phyloP scores from a whole-genome alignment of 2,888 invertebrate genomes.

The Drosophila anomelani region DNA sequence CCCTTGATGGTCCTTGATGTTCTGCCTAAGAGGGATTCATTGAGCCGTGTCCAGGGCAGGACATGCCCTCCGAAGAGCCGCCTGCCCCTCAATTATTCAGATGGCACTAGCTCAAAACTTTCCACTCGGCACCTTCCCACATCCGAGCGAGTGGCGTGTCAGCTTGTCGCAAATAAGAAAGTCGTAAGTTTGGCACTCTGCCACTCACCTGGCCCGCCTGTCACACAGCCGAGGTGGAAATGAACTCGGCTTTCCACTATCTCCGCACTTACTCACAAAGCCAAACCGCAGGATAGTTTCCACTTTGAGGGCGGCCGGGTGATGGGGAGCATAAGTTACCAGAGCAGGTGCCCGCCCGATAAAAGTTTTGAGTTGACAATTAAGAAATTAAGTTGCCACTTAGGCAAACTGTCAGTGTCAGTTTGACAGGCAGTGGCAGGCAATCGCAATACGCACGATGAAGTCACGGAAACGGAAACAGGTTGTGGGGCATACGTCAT shows the following conservation, averaged over 20 bases:
- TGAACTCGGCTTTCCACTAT: slow-evolving; percentile 47
- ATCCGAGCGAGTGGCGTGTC: slow-evolving; percentile 55
- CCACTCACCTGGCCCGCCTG: slow-evolving; percentile 50
- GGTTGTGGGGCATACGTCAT: slow-evolving; percentile 9
- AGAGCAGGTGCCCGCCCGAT: slow-evolving; percentile 73
- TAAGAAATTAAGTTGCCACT: slow-evolving; percentile 84
- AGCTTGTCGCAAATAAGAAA: slow-evolving; percentile 52
- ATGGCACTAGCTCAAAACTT: slow-evolving; percentile 43
- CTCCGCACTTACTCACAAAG: slow-evolving; percentile 64
- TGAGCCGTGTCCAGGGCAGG: slow-evolving; percentile 26
- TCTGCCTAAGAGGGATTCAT: neutral
- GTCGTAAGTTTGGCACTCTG: slow-evolving; percentile 40
- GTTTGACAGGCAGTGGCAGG: slow-evolving; percentile 81
- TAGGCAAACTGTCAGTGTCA: slow-evolving; percentile 81
- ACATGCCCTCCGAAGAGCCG: slow-evolving; percentile 25
- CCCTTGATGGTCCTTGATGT: neutral
- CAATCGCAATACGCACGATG: slow-evolving; percentile 32
- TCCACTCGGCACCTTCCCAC: slow-evolving; percentile 17
- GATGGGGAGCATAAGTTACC: slow-evolving; percentile 34
- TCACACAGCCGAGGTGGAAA: slow-evolving; percentile 41
- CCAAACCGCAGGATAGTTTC: slow-evolving; percentile 75
- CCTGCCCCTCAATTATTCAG: slow-evolving; percentile 66
- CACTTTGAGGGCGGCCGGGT: neutral
- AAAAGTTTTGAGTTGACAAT: slow-evolving; percentile 81
- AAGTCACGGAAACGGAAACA: slow-evolving; percentile 27